A percentile compares a stretch with the other conserved stretches of the same genome.
phyloP scores from a whole-genome alignment of 2,113 vertebrate genomes.

The Actenoides lindsayi region DNA sequence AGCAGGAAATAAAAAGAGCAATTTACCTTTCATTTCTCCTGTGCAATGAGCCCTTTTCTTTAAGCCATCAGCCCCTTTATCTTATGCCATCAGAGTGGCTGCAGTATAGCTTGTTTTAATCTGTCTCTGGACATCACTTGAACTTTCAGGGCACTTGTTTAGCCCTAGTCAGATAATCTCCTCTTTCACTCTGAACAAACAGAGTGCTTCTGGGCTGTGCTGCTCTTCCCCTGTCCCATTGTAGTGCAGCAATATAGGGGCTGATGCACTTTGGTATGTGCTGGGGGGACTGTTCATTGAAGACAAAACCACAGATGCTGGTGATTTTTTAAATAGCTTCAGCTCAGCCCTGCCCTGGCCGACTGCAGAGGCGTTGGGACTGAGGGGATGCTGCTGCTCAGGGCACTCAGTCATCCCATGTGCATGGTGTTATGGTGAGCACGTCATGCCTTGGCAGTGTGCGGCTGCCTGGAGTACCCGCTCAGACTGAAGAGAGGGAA shows the following conservation, averaged over 20 bases:
- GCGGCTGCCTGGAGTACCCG: neutral
- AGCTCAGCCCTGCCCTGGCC: neutral
- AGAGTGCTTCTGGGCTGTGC: neutral
- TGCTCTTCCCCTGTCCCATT: neutral
- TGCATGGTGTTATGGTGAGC: rapidly evolving
- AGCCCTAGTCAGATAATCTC: neutral
- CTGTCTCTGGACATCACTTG: constrained; percentile 44
- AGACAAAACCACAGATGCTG: neutral
- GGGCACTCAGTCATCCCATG: neutral
- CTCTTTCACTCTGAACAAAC: constrained; percentile 39
- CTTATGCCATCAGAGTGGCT: constrained; percentile 60
- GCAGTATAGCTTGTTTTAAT: constrained; percentile 74
- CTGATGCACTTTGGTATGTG: constrained; percentile 6
- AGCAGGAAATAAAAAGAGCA: constrained; percentile 65
- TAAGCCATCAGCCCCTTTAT: constrained; percentile 60
- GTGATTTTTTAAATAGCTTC: neutral
- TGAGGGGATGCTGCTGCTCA: neutral
- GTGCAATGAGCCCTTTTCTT: constrained; percentile 64
- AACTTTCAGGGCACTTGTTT: constrained; percentile 39
- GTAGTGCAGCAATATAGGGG: constrained; percentile 33
- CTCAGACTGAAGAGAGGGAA: neutral
- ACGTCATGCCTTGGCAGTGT: neutral
- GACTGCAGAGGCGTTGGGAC: neutral
- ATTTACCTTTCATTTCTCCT: constrained; percentile 55
- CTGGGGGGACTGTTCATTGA: constrained; percentile 33